A percentile compares a stretch with the other conserved stretches of the same genome.
These are phyloP conservation scores for Tautogolabrus adspersus DNA, from an alignment of 2,113 vertebrate species.

Conservation along the genomic window DNA sequence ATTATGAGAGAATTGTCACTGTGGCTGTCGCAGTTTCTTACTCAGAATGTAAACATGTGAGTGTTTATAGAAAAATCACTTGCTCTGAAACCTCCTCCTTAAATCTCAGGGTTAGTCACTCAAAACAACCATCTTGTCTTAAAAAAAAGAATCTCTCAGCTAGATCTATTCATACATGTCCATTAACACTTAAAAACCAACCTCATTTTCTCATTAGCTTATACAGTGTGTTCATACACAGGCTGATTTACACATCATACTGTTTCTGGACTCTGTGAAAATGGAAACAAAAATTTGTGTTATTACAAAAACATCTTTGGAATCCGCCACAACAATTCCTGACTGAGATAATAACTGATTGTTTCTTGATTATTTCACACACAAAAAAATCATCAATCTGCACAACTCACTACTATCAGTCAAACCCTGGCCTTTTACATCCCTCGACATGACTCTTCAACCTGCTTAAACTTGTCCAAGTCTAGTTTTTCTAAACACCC, in stretches of 20 bases:
- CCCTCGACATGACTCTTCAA: conserved; percentile 84
- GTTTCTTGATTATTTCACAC: conserved; percentile 78
- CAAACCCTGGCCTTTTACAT: conserved; percentile 85
- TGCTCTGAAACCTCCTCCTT: conserved; percentile 62
- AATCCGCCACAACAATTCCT: conserved; percentile 84
- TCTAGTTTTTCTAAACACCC: conserved; percentile 75
- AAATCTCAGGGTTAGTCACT: conserved; percentile 74
- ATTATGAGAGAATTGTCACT: conserved; percentile 63
- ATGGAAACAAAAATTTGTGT: conserved; percentile 65
- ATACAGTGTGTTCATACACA: conserved; percentile 81
- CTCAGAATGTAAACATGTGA: conserved; percentile 81
- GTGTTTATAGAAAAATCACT: conserved; percentile 60
- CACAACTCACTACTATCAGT: conserved; percentile 78
- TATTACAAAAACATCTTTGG: conserved; percentile 88
- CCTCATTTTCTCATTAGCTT: conserved; percentile 88
- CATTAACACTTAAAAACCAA: conserved; percentile 67
- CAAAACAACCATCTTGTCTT: conserved; percentile 63
- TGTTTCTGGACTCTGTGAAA: conserved; percentile 82
- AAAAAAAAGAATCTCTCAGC: conserved; percentile 44
- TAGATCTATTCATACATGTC: conserved; percentile 64
- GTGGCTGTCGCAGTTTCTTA: conserved; percentile 66
- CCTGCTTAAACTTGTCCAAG: conserved; percentile 85
- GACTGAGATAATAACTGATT: conserved; percentile 83
- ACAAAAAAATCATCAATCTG: conserved; percentile 64
- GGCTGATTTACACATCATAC: conserved; percentile 68